These are phyloP conservation scores for Pherbina coryleti DNA, from an alignment of 2,888 invertebrate genomes.

Conservation along the genomic window DNA sequence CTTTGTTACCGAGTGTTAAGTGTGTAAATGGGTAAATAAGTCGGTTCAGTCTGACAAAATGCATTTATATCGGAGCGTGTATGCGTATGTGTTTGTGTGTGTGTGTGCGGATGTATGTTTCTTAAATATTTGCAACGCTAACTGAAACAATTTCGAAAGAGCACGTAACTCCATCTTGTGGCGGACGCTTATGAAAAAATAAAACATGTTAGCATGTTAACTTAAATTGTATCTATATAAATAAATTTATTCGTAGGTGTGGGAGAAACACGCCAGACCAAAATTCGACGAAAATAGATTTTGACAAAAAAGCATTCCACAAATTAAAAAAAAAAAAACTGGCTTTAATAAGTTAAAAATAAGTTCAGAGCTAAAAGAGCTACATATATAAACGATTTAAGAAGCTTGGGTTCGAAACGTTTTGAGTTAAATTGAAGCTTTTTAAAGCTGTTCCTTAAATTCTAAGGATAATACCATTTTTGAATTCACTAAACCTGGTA, in stretches of 20 bases:
- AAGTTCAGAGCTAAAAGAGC: too few species aligned
- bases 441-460: too few species aligned
- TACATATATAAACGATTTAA: too few species aligned
- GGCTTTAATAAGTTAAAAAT: too few species aligned
- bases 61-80: background rate
- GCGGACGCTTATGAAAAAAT: background rate
- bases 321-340: background rate
- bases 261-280: too few species aligned
- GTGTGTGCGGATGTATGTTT: background rate
- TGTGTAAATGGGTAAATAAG: constrained; percentile 43
- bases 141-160: constrained; percentile 11
- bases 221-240: background rate
- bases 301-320: background rate
- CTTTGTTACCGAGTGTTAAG: background rate
- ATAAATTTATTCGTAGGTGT: background rate
- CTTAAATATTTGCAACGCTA: constrained; percentile 27
- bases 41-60: constrained; percentile 23
- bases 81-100: too few species aligned
- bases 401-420: too few species aligned
- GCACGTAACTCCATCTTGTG: constrained; percentile 24
- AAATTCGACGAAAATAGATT: too few species aligned
- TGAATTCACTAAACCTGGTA: too few species aligned
- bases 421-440: too few species aligned
- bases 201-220: background rate
- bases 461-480: too few species aligned